Percentiles rank a stretch among this genome's conserved stretches.
These are phyloP conservation scores for Fistularia tabacaria DNA, from an alignment of 2,797 vertebrate species.

Conservation along the genomic window DNA sequence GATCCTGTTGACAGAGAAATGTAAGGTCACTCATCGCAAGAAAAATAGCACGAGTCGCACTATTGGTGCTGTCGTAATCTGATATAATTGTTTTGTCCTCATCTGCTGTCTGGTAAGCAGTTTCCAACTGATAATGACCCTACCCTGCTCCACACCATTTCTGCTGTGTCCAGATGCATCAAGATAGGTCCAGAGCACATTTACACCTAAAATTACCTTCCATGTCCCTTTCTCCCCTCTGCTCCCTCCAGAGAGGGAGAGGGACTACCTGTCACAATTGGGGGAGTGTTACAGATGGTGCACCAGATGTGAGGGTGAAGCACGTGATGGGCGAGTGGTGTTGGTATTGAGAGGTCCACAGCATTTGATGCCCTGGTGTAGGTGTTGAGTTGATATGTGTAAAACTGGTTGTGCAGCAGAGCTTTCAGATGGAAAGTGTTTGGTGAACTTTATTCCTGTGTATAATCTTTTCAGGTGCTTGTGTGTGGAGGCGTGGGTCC, in stretches of 20 bases:
- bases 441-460: neutral
- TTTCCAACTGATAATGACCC: constrained; percentile 62
- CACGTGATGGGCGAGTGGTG: constrained; percentile 63
- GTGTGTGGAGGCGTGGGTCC: constrained; percentile 24
- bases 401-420: constrained; percentile 4
- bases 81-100: constrained; percentile 66
- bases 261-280: constrained; percentile 76
- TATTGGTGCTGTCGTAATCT: constrained; percentile 39
- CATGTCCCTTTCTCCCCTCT: constrained; percentile 51
- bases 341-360: constrained; percentile 59
- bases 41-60: constrained; percentile 7
- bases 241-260: constrained; percentile 68
- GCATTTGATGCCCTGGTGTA: constrained; percentile 36
- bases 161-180: constrained; percentile 74
- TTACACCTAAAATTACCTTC: constrained; percentile 75
- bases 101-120: constrained; percentile 42
- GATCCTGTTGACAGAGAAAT: neutral
- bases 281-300: constrained; percentile 75
- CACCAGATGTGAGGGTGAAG: constrained; percentile 77
- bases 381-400: constrained; percentile 16
- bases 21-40: neutral
- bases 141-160: constrained; percentile 48
- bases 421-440: constrained; percentile 1
- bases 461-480: constrained; percentile 25
- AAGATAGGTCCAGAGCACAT: constrained; percentile 71